Evolutionary conservation across 1,140 invertebrate genomes (phyloP).

Genomic region (Aphis gossypii): DNA sequence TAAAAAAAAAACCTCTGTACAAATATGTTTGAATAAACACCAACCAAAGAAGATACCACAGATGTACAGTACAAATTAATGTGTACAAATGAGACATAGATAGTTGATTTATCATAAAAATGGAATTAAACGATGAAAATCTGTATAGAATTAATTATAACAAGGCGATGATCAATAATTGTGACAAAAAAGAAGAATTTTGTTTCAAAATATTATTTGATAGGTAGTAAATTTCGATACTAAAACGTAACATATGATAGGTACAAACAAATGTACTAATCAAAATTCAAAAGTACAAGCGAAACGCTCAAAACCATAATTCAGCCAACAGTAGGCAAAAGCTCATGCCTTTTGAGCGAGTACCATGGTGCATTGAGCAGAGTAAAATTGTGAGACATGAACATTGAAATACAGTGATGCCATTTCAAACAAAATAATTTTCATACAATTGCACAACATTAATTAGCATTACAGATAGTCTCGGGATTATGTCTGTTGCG

Average conservation of each 20-base stretch:
- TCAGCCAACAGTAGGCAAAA: neutral
- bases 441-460: neutral
- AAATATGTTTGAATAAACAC: neutral
- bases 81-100: neutral
- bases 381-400: neutral
- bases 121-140: neutral
- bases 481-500: neutral
- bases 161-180: neutral
- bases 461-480: neutral
- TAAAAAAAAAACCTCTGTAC: no score
- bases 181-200: neutral
- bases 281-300: neutral
- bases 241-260: neutral
- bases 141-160: neutral
- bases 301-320: neutral
- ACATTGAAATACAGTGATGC: constrained; percentile 1
- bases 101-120: neutral
- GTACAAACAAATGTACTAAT: neutral
- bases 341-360: neutral
- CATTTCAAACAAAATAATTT: neutral
- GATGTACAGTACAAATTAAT: no score
- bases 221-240: neutral
- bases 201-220: neutral
- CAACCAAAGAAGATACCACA: neutral
- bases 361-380: neutral